phyloP scores from a whole-genome alignment of 2,888 invertebrate genomes.

The Noctua comes region DNA sequence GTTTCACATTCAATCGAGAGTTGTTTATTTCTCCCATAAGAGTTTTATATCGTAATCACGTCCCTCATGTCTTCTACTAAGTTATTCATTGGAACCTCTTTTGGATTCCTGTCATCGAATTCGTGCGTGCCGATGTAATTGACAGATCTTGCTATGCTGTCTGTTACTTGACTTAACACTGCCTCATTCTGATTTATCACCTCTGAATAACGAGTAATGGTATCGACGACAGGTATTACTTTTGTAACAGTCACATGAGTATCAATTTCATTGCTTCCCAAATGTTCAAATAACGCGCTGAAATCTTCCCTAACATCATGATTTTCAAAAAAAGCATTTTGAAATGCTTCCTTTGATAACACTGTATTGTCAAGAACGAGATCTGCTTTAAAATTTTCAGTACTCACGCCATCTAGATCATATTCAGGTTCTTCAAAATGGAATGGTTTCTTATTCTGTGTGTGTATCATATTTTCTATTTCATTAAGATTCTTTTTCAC shows the following conservation, averaged over 20 bases:
- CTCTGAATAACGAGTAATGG: constrained; percentile 7
- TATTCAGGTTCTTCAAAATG: constrained; percentile 59
- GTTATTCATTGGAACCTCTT: constrained; percentile 13
- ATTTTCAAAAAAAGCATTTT: neutral
- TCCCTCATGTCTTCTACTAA: constrained; percentile 21
- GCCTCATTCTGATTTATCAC: constrained; percentile 5
- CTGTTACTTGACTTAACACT: neutral
- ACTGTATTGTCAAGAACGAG: constrained; percentile 46
- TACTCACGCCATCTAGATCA: constrained; percentile 60
- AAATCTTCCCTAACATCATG: constrained; percentile 36
- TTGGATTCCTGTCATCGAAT: constrained; percentile 42
- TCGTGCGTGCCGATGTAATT: neutral
- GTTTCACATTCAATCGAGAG: constrained; percentile 78
- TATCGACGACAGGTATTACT: constrained; percentile 52
- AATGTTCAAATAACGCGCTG: constrained; percentile 53
- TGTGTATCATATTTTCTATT: constrained; percentile 73
- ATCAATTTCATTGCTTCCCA: constrained; percentile 61
- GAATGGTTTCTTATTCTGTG: constrained; percentile 32
- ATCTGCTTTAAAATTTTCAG: constrained; percentile 68
- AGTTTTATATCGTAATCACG: constrained; percentile 56
- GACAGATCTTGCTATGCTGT: neutral
- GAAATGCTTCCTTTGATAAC: constrained; percentile 18
- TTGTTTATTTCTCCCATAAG: constrained; percentile 67
- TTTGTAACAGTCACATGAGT: constrained; percentile 52
- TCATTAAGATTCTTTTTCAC: constrained; percentile 69